phyloP scores from a whole-genome alignment of 2,888 invertebrate genomes.

The Hirtodrosophila trivittata region DNA sequence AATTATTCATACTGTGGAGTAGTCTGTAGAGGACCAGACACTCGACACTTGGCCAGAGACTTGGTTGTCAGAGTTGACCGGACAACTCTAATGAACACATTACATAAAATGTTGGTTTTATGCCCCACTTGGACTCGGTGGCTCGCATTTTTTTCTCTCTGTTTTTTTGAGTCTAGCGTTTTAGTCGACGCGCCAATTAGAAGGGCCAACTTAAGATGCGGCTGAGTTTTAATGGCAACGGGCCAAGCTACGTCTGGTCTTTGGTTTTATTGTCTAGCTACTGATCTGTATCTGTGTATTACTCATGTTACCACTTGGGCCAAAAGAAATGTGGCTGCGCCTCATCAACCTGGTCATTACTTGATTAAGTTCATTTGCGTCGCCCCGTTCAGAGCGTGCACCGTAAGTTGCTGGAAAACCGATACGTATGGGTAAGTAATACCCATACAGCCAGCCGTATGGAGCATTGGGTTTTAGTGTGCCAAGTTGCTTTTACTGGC shows the following conservation, averaged over 20 bases:
- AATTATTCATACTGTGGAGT: slow-evolving; percentile 55
- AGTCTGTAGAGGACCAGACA: neutral
- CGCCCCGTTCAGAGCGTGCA: slow-evolving; percentile 32
- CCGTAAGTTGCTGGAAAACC: slow-evolving; percentile 42
- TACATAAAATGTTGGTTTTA: slow-evolving; percentile 75
- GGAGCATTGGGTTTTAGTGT: slow-evolving; percentile 25
- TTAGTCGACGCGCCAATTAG: slow-evolving; percentile 63
- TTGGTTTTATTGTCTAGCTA: slow-evolving; percentile 71
- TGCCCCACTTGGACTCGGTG: slow-evolving; percentile 63
- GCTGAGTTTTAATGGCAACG: slow-evolving; percentile 64
- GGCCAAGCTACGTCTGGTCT: slow-evolving; percentile 41
- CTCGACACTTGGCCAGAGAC: slow-evolving; percentile 7
- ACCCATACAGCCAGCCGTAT: slow-evolving; percentile 4
- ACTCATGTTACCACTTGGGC: slow-evolving; percentile 62
- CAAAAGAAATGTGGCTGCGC: slow-evolving; percentile 62
- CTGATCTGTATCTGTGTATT: slow-evolving; percentile 73
- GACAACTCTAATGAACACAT: slow-evolving; percentile 73
- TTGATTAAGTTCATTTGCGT: slow-evolving; percentile 75
- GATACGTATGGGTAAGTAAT: slow-evolving; percentile 60
- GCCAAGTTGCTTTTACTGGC: slow-evolving; percentile 60
- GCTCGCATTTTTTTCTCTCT: slow-evolving; percentile 11
- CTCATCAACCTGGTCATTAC: slow-evolving; percentile 74
- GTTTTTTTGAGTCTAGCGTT: slow-evolving; percentile 24
- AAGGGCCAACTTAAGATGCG: slow-evolving; percentile 50
- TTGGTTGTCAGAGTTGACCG: slow-evolving; percentile 14